These are phyloP conservation scores for Procambarus virginalis DNA, from an alignment of 1,140 invertebrate genomes.

Conservation along the genomic window DNA sequence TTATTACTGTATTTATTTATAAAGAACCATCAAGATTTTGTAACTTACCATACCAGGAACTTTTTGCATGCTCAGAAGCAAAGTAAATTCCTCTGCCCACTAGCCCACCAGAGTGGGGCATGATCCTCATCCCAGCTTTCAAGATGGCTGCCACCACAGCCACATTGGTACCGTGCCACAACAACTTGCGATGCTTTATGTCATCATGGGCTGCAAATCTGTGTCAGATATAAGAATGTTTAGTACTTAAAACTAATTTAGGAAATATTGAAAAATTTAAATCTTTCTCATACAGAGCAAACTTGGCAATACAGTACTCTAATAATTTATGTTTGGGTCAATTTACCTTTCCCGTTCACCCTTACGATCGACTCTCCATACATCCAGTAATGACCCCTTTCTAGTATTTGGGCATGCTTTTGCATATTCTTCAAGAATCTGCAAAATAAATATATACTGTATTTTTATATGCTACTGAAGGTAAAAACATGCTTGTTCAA, in stretches of 20 bases:
- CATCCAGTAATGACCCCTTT: constrained; percentile 72
- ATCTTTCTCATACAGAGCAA: no score
- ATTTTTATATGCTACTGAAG: no score
- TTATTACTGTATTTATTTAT: no score
- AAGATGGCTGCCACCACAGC: constrained; percentile 77
- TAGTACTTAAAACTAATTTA: no score
- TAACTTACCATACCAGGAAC: constrained; percentile 66
- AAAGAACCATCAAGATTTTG: constrained; percentile 70
- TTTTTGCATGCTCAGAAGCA: constrained; percentile 48
- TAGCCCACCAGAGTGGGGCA: constrained; percentile 76
- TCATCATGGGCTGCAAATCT: constrained; percentile 73
- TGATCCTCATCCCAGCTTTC: constrained; percentile 76
- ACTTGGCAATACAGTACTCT: no score
- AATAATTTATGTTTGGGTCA: no score
- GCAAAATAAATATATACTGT: not conserved
- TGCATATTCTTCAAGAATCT: constrained; percentile 73
- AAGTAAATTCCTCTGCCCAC: constrained; percentile 76
- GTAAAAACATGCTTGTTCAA: no score
- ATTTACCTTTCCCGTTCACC: constrained; percentile 71
- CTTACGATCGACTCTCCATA: constrained; percentile 74
- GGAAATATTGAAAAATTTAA: no score
- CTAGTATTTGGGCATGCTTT: constrained; percentile 71
- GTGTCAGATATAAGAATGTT: no score
- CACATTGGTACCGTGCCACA: constrained; percentile 77
- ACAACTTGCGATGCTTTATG: constrained; percentile 74